Evolutionary conservation across 2,888 invertebrate species (phyloP).

Genomic region (Muschampia plurimacula): DNA sequence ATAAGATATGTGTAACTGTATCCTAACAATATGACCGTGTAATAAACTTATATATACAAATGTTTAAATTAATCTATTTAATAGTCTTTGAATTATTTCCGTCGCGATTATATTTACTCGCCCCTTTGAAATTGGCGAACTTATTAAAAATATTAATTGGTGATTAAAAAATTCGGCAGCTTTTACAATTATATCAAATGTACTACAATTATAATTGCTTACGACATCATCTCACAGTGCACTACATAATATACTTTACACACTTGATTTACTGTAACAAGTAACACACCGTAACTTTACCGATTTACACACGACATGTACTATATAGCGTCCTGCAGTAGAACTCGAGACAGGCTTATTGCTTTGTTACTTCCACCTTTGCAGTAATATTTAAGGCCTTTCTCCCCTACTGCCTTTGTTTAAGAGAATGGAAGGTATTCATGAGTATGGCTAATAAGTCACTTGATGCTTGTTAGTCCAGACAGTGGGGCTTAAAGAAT

Average conservation of each 20-base stretch:
- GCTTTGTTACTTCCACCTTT: slow-evolving; percentile 39
- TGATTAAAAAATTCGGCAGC: too few relatives aligned
- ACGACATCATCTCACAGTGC: not conserved
- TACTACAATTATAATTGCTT: not conserved
- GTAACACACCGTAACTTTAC: not conserved
- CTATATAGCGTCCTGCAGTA: slow-evolving; percentile 5
- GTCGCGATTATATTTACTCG: too few relatives aligned
- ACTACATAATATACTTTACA: not conserved
- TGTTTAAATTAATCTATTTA: too few relatives aligned
- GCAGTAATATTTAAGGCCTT: slow-evolving; percentile 37
- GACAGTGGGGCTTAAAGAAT: slow-evolving; percentile 11
- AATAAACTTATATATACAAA: too few relatives aligned
- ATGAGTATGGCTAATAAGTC: slow-evolving; percentile 39
- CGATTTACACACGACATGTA: slow-evolving; percentile 4
- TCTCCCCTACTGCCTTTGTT: slow-evolving; percentile 38
- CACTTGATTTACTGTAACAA: not conserved
- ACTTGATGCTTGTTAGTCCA: slow-evolving; percentile 34
- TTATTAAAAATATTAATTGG: too few relatives aligned
- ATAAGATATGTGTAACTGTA: too few relatives aligned
- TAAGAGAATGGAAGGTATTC: slow-evolving; percentile 35
- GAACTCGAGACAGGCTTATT: slow-evolving; percentile 36
- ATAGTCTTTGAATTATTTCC: too few relatives aligned
- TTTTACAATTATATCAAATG: too few relatives aligned
- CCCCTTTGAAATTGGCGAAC: too few relatives aligned
- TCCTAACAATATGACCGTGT: too few relatives aligned